Conservation (phyloP, 2,797 vertebrate species). For the Myotis myotis region DNA sequence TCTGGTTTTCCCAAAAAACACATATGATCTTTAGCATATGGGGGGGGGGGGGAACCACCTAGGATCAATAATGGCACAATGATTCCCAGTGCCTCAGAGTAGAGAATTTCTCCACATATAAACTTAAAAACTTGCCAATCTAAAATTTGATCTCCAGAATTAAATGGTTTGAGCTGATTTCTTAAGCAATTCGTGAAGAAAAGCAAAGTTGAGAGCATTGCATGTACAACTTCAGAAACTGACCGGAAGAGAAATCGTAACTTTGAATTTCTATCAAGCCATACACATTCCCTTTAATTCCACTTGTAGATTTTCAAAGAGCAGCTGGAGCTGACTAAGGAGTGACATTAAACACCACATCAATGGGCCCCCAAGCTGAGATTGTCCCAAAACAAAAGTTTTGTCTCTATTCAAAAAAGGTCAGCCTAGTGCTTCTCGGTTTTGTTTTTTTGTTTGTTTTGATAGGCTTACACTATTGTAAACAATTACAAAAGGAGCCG, state of each 20-base stretch:
- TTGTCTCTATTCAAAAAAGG: background rate
- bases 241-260: background rate
- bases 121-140: constrained; percentile 22
- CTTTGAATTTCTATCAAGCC: background rate
- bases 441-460: background rate
- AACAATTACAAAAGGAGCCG: constrained; percentile 41
- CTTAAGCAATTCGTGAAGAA: constrained; percentile 19
- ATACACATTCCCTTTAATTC: background rate
- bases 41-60: no score
- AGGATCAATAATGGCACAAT: background rate
- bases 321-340: background rate
- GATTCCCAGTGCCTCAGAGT: background rate
- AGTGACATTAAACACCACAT: background rate
- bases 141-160: constrained; percentile 35
- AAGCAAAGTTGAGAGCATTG: background rate
- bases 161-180: background rate
- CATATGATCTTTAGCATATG: background rate
- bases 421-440: background rate
- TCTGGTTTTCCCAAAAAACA: background rate
- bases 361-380: background rate
- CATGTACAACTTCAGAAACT: background rate
- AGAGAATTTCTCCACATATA: background rate
- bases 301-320: background rate
- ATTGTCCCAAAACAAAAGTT: constrained; percentile 34
- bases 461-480: background rate